Evolutionary conservation across 2,888 invertebrate genomes (phyloP), one percentile per base, ranked within the genome.

Genomic region (Cantharis rustica): DNA sequence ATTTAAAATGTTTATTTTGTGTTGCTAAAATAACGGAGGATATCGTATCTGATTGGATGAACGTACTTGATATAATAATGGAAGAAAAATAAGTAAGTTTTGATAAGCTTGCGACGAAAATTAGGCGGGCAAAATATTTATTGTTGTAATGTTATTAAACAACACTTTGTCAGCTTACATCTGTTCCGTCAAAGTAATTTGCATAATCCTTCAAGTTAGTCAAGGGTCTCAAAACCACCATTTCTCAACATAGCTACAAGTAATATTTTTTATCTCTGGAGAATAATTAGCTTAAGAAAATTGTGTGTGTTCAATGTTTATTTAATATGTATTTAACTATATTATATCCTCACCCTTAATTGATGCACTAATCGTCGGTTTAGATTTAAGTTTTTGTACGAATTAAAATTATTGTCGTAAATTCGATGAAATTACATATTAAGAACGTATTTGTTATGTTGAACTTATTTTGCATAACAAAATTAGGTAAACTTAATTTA

Each of bases 111-210:
- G 9, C 9, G n/a, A n/a, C 15, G 64, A 66, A 23, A 66, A 66
- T 23, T 20, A 66, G 7, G 64, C 64, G 10, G 13, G 64, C 47
- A 66, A 20, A 66, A 66, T 23, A 66, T 66, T 66, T 66, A 66
- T 66, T 66, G 64, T 66, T 66, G 64, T 66, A 66, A 47, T 47
- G 47, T 66, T 66, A 66, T 66, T 66, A 66, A 66, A 66, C 23
- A 66, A 23, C 64, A 66, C 20, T 66, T 66, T 66, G 64, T 66
- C 64, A 66, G 20, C 64, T 66, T 66, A 66, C 64, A 66, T 20
- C 64, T 66, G 64, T 66, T 66, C 17, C 64, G 64, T 66, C 64
- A 66, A 66, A 66, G 17, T 66, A 66, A 66, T 66, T 66, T 66
- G 23, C 64, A 66, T 66, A 66, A 66, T 66, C 64, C 64, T 15